These are phyloP conservation scores for Lissocephala sabroskyi DNA, from an alignment of 2,888 invertebrate genomes.

Conservation along the genomic window DNA sequence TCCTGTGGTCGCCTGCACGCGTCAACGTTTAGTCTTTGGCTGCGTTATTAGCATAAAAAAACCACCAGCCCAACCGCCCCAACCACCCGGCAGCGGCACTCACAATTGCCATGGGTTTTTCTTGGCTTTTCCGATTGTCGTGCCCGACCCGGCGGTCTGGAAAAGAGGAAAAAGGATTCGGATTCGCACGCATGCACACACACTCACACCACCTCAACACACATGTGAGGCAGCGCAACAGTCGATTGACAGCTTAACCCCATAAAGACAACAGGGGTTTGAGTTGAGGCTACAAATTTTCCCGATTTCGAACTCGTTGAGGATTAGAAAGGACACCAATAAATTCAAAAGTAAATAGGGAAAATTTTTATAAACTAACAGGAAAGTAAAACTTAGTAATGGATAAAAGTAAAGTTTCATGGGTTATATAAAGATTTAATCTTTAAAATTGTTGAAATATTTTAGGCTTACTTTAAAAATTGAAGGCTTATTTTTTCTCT, in stretches of 20 bases:
- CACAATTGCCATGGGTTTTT: constrained; percentile 15
- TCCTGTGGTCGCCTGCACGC: constrained; percentile 49
- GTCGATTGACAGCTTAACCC: no score
- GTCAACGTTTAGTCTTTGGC: constrained; percentile 54
- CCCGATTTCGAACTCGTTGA: no score
- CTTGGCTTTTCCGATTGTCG: no score
- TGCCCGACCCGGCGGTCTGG: constrained; percentile 26
- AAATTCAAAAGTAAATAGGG: no score
- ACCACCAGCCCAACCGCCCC: constrained; percentile 25
- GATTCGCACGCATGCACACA: constrained; percentile 57
- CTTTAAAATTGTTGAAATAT: no score
- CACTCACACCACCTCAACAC: constrained; percentile 15
- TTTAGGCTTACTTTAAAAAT: no score
- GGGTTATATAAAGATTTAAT: no score
- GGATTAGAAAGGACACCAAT: no score
- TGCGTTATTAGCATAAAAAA: constrained; percentile 41
- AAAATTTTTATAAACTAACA: no score
- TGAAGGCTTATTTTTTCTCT: no score
- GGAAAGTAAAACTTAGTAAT: no score
- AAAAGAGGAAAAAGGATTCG: constrained; percentile 35
- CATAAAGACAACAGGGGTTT: neutral
- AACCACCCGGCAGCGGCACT: neutral
- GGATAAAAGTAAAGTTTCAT: no score
- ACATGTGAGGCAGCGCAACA: constrained; percentile 20
- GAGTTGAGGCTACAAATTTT: neutral